Conservation (phyloP, 1,140 invertebrate species). For the Lordiphosa collinella region DNA sequence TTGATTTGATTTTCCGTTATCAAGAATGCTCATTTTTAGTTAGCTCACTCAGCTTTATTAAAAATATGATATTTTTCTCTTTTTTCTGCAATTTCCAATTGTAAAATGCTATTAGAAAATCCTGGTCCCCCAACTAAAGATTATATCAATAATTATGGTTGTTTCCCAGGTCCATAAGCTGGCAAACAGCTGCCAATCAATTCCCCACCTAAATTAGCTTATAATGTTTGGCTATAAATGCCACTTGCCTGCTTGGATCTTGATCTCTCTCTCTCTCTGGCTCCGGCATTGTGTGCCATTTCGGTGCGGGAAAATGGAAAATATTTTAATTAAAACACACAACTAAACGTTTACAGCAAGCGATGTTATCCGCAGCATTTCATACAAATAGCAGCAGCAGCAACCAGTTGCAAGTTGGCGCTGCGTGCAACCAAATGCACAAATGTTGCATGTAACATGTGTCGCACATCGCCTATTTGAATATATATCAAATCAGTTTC, state of each 20-base stretch:
- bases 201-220: conserved; percentile 59
- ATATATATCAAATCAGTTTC: conserved; percentile 77
- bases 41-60: too few relatives aligned
- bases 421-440: conserved; percentile 62
- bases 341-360: conserved; percentile 74
- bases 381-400: conserved; percentile 57
- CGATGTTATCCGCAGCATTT: conserved; percentile 64
- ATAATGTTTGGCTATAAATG: conserved; percentile 57
- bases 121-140: too few relatives aligned
- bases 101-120: too few relatives aligned
- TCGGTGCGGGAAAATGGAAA: conserved; percentile 46
- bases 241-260: conserved; percentile 61
- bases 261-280: conserved; percentile 29
- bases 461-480: conserved; percentile 74
- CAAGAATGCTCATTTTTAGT: too few relatives aligned
- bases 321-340: conserved; percentile 77
- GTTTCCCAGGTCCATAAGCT: conserved; percentile 35
- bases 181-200: conserved; percentile 35
- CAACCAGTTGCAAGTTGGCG: conserved; percentile 34
- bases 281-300: conserved; percentile 22
- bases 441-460: conserved; percentile 76
- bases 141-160: not conserved
- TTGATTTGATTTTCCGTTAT: too few relatives aligned
- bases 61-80: too few relatives aligned
- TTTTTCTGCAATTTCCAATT: too few relatives aligned